phyloP scores from a whole-genome alignment of 2,888 invertebrate species.

The Hyposoter didymator region DNA sequence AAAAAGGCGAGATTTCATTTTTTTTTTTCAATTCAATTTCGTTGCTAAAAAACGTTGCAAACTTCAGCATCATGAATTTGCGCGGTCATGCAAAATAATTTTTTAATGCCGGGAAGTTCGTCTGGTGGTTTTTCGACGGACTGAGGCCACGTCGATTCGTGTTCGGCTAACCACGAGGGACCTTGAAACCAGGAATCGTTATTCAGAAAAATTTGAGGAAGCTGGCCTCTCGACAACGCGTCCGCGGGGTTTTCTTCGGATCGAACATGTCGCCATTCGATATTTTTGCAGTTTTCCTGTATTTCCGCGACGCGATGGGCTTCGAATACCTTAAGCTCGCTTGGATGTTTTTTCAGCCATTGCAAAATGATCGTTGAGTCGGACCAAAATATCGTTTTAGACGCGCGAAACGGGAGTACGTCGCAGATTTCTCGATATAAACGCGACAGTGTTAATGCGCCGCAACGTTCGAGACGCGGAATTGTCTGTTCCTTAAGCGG shows the following conservation, averaged over 20 bases:
- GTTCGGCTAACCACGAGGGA: conserved; percentile 39
- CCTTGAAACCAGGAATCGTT: conserved; percentile 44
- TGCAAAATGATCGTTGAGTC: conserved; percentile 71
- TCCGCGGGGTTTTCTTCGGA: conserved; percentile 45
- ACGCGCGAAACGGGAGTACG: conserved; percentile 38
- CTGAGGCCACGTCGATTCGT: conserved; percentile 44
- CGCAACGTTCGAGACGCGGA: conserved; percentile 73
- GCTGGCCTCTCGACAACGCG: conserved; percentile 50
- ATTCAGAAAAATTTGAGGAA: conserved; percentile 28
- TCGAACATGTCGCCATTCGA: conserved; percentile 63
- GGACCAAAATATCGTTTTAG: conserved; percentile 66
- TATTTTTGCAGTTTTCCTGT: conserved; percentile 55
- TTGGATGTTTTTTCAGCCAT: conserved; percentile 68
- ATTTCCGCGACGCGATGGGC: conserved; percentile 70
- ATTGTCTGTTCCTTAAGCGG: conserved; percentile 71
- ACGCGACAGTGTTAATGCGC: conserved; percentile 67
- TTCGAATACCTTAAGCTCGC: conserved; percentile 69
- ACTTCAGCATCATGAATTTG: too few species aligned
- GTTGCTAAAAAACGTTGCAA: too few species aligned
- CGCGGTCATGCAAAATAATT: conserved; percentile 40
- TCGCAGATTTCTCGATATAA: conserved; percentile 43
- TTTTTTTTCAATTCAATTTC: too few species aligned
- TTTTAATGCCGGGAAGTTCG: conserved; percentile 39
- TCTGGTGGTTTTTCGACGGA: neutral
- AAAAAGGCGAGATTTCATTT: too few species aligned